Conservation (phyloP, 2,888 invertebrate genomes). For the Phortica magna region DNA sequence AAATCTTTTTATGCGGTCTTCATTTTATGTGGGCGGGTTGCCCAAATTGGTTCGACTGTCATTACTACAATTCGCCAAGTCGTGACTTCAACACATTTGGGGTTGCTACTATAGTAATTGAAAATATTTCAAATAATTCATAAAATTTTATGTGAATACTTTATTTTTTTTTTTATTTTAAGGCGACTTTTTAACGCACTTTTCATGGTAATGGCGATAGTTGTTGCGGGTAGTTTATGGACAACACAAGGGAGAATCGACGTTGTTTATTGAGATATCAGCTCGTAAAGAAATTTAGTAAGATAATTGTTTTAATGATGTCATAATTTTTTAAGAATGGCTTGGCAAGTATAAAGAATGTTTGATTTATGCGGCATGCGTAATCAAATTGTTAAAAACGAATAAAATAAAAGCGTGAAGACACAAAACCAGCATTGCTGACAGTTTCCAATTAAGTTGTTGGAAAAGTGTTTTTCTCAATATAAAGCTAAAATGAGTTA, state of each 20-base stretch:
- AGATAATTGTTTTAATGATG: slow-evolving; percentile 70
- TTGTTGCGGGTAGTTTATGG: slow-evolving; percentile 31
- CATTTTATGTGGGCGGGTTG: slow-evolving; percentile 49
- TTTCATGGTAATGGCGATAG: slow-evolving; percentile 61
- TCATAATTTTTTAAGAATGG: slow-evolving; percentile 51
- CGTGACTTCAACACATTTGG: slow-evolving; percentile 11
- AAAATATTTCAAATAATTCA: slow-evolving; percentile 72
- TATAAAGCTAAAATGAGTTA: neutral
- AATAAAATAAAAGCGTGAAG: neutral
- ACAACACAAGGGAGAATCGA: neutral
- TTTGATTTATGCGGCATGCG: slow-evolving; percentile 26
- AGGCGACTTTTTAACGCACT: slow-evolving; percentile 41
- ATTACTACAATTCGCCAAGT: slow-evolving; percentile 34
- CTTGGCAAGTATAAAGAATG: neutral
- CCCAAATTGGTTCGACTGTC: slow-evolving; percentile 19
- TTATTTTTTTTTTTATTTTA: slow-evolving; percentile 33
- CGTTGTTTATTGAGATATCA: slow-evolving; percentile 49
- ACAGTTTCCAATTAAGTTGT: slow-evolving; percentile 9
- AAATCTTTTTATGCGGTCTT: slow-evolving; percentile 68
- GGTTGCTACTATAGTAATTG: slow-evolving; percentile 57
- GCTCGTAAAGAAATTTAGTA: slow-evolving; percentile 50
- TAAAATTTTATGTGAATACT: slow-evolving; percentile 67
- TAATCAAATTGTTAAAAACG: neutral
- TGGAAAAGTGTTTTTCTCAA: neutral
- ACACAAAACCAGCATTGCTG: neutral